Base-by-base conservation (phyloP, 2,797 vertebrate species). In the Nyctibius grandis region DNA sequence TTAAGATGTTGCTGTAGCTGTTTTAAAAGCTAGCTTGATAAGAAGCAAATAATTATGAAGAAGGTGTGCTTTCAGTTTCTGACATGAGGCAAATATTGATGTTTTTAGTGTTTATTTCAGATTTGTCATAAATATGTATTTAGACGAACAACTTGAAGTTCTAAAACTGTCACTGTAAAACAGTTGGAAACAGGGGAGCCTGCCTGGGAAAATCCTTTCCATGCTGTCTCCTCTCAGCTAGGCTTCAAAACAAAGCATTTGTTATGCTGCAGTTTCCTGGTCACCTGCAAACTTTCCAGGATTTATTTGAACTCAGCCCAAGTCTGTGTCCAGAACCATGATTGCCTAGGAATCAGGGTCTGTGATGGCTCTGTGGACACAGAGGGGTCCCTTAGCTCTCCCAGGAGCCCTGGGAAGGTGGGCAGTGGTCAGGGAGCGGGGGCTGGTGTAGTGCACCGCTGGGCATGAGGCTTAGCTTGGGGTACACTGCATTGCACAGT, bases 401-500 rank as follows among this genome's bases (percentile, higher is more conserved):
- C 11, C 0, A 1, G 26, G 36, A 69, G 26, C 33, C 34, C 33
- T 78, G 57, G 44, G 25, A 40, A 51, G 31, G 25, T 40, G 31
- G 69, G 21, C 20, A 28, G 20, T 16, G 33, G 25, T 33, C 0
- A 6, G 25, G 56, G 34, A 53, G 5, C 5, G 1, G 12, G 22
- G 31, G 5, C 50, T 36, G 20, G 5, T 38, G 19, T 14, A 14
- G 29, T 0, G 44, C 4, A 19, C 11, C 15, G 3, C 23, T 4
- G 5, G 22, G 17, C 53, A 33, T 0, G 5, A 9, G 21, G 3
- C 12, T 36, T 56, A 11, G 8, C 14, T 68, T 0, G 0, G 7
- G 14, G 8, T 33, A 18, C 0, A 0, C 31, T 48, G 40, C 17
- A 0, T 9, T 63, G 15, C 44, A n/a, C 26, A 2, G 12, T 0